Evolutionary conservation across 2,797 vertebrate species (phyloP).

Genomic region (Masticophis lateralis): DNA sequence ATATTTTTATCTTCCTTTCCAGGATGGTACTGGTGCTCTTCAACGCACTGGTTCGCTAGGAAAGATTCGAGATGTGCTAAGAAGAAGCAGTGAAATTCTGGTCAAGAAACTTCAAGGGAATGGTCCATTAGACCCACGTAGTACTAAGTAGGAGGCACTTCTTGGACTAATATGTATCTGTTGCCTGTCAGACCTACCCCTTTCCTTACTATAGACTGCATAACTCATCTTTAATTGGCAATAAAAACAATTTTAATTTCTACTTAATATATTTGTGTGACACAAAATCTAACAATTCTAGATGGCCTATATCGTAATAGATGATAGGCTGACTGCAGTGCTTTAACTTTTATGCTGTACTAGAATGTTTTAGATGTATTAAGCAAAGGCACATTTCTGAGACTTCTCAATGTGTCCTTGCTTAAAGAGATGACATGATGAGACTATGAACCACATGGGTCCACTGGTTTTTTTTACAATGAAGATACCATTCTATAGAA

Average conservation of each 20-base stretch:
- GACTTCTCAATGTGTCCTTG: background rate
- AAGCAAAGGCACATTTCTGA: background rate
- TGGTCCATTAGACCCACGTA: constrained; percentile 82
- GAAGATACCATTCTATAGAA: background rate
- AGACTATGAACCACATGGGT: background rate
- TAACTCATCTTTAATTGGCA: background rate
- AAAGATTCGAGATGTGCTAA: constrained; percentile 88
- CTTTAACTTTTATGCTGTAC: background rate
- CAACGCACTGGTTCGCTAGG: constrained; percentile 90
- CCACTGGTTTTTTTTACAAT: background rate
- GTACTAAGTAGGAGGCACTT: constrained; percentile 56
- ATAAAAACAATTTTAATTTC: background rate
- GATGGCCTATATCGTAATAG: background rate
- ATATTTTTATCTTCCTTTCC: constrained; percentile 58
- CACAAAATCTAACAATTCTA: background rate
- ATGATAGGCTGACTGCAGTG: background rate
- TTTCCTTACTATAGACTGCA: background rate
- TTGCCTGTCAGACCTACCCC: background rate
- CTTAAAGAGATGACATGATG: background rate
- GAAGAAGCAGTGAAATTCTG: constrained; percentile 92
- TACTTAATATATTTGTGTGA: background rate
- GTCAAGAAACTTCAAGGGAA: constrained; percentile 96
- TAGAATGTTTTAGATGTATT: background rate
- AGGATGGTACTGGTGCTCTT: constrained; percentile 91
- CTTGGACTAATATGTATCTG: rapidly evolving